Conservation (phyloP, 2,113 vertebrate genomes). For the Gallinago jamesoni region DNA sequence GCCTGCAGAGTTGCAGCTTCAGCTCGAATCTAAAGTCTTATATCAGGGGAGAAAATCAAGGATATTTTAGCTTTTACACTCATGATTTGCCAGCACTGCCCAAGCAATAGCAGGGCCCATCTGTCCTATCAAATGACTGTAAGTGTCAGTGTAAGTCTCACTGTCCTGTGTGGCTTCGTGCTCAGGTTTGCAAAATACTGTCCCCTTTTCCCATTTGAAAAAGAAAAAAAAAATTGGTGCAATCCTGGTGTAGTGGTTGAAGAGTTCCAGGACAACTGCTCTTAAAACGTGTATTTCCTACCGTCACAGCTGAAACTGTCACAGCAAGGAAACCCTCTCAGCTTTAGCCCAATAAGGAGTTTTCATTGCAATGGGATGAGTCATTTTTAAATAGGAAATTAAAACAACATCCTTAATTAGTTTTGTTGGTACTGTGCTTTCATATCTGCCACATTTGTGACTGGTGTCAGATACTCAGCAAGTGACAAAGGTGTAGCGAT, state of each 20-base stretch:
- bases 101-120: neutral
- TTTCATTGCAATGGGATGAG: neutral
- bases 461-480: neutral
- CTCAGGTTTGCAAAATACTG: neutral
- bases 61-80: neutral
- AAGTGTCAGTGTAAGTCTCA: neutral
- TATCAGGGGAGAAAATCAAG: neutral
- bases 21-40: neutral
- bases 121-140: neutral
- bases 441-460: neutral
- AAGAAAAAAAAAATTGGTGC: neutral
- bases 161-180: neutral
- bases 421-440: neutral
- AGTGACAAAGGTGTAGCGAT: neutral
- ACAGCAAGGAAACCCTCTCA: neutral
- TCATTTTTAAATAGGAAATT: neutral
- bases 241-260: neutral
- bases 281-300: neutral
- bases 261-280: neutral
- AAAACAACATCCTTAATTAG: neutral
- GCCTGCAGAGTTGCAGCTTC: neutral
- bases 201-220: neutral
- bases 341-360: neutral
- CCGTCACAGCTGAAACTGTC: neutral
- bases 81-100: neutral